Percentiles rank a stretch among this genome's conserved stretches.
Conservation (phyloP, 2,888 invertebrate genomes). For the Girardia tigrina region DNA sequence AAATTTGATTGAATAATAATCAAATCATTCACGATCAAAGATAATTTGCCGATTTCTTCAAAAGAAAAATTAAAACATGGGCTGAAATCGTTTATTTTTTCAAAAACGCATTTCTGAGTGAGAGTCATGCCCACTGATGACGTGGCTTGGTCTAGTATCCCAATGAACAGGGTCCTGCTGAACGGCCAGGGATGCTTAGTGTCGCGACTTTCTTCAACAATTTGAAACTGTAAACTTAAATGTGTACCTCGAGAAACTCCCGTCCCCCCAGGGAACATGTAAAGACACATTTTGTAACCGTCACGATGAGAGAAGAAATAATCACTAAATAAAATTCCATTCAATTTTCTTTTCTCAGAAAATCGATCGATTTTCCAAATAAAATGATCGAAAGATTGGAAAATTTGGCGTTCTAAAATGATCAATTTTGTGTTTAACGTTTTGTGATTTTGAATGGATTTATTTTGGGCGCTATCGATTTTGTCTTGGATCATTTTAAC, state of each 20-base stretch:
- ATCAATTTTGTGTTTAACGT: background rate
- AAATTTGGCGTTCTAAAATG: background rate
- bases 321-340: background rate
- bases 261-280: background rate
- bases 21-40: background rate
- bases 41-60: background rate
- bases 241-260: background rate
- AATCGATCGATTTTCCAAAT: background rate
- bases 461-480: too few relatives aligned
- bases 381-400: background rate
- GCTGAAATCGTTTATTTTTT: background rate
- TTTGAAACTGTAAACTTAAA: constrained; percentile 1
- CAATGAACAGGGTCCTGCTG: background rate
- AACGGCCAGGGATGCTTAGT: background rate
- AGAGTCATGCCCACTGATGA: background rate
- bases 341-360: background rate
- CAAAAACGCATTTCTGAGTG: background rate
- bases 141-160: background rate
- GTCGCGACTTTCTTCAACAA: background rate
- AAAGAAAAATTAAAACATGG: background rate
- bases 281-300: constrained; percentile 14
- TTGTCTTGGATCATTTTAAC: too few relatives aligned
- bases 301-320: background rate
- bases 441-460: too few relatives aligned
- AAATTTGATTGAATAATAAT: background rate